Conservation (phyloP, 23 tunicate species). For the Clavelina lepadiformis region DNA sequence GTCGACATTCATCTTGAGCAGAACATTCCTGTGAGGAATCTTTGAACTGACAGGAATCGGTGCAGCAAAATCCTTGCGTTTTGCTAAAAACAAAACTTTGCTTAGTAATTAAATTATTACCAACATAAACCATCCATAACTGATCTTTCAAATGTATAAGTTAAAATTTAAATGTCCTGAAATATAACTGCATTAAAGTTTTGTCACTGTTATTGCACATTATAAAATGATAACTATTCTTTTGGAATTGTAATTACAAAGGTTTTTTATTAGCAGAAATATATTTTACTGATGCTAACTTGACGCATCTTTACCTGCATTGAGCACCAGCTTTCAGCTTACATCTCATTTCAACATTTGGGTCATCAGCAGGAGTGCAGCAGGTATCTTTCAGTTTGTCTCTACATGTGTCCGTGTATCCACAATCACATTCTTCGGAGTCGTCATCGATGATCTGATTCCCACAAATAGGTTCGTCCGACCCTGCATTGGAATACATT, state of each 20-base stretch:
- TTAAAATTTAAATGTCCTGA: too few species aligned
- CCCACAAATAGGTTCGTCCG: slow-evolving; percentile 81
- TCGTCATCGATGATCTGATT: slow-evolving; percentile 78
- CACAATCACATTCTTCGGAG: slow-evolving; percentile 96
- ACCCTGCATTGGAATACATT: too few species aligned
- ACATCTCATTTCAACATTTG: slow-evolving; percentile 33
- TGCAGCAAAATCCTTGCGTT: slow-evolving; percentile 93
- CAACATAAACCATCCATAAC: too few species aligned
- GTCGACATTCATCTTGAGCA: slow-evolving; percentile 51
- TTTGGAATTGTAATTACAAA: too few species aligned
- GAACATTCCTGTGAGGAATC: slow-evolving; percentile 23
- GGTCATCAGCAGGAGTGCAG: slow-evolving; percentile 73
- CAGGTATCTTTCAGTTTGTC: slow-evolving; percentile 37
- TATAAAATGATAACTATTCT: too few species aligned
- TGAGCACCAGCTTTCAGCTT: slow-evolving; percentile 38
- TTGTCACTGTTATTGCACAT: too few species aligned
- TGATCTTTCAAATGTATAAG: too few species aligned
- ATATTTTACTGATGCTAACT: too few species aligned
- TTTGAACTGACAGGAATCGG: slow-evolving; percentile 33
- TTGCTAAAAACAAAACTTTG: slow-evolving; percentile 20
- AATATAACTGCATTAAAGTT: too few species aligned
- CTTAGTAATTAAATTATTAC: not conserved
- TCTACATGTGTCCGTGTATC: slow-evolving; percentile 67
- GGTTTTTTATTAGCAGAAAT: too few species aligned
- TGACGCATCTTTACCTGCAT: slow-evolving; percentile 58